Evolutionary conservation across 1,140 invertebrate species (phyloP).

Genomic region (Drosophila auraria): DNA sequence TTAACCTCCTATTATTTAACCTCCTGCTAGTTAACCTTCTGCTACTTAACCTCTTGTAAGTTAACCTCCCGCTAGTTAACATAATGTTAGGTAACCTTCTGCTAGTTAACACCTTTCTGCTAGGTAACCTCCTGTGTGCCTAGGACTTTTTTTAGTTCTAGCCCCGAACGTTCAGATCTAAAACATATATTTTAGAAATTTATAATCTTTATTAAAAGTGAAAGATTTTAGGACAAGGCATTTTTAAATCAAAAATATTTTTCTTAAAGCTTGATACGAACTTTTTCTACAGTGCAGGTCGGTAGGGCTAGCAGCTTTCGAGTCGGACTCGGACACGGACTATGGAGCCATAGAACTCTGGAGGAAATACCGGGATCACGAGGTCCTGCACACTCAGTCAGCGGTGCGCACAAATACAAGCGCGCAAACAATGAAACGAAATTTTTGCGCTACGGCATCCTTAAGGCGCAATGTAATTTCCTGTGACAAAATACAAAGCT

Average conservation of each 20-base stretch:
- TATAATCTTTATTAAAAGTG: no score
- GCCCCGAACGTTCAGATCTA: no score
- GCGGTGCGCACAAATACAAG: constrained; percentile 17
- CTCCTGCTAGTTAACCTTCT: neutral
- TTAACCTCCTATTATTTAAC: no score
- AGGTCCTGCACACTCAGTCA: constrained; percentile 43
- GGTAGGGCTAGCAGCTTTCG: neutral
- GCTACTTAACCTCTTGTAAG: no score
- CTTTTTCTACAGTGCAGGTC: constrained; percentile 11
- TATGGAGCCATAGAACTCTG: constrained; percentile 28
- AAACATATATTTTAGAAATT: no score
- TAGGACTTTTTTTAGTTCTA: no score
- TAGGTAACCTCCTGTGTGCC: no score
- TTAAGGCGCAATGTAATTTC: constrained; percentile 84
- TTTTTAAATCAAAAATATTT: no score
- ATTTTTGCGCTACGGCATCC: constrained; percentile 71
- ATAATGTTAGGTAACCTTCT: neutral
- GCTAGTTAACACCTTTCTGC: no score
- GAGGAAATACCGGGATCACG: constrained; percentile 35
- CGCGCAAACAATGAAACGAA: constrained; percentile 77
- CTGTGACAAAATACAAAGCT: constrained; percentile 84
- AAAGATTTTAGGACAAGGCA: no score
- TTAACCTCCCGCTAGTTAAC: neutral
- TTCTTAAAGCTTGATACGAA: no score
- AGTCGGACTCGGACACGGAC: constrained; percentile 23